Evolutionary conservation across 2,797 vertebrate species (phyloP), one percentile per base, ranked within the genome.

Genomic region (Sphenopsis melanotis): DNA sequence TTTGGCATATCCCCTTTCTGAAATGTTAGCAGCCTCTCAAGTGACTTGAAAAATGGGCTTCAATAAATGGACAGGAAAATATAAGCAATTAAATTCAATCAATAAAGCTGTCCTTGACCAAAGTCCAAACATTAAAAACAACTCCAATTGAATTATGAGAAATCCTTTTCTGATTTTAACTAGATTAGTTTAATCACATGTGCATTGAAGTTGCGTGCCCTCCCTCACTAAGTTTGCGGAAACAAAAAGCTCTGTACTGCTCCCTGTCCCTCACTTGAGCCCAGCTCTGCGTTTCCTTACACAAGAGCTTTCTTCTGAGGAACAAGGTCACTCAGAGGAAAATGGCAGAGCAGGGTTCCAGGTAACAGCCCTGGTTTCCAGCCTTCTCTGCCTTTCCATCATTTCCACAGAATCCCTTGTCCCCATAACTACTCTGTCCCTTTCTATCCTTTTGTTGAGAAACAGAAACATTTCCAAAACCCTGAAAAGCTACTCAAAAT

Each of bases 1-100:
- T 97, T 96, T 97, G 96, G 91, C 96, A 97, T 98, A 98, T 98
- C 97, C 96, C 91, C 96, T 98, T 98, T 98, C 98, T 97, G 97
- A 98, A 98, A 98, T 93, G 92, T 96, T 96, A 98, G 96, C 96
- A 96, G 96, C 94, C 97, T 98, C 97, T 98, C 96, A 95, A 97
- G 87, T 94, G 94, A 93, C 95, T 98, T 97, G 97, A 97, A 98
- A 97, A 97, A 97, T 93, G 96, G 96, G 95, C 96, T 96, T 97
- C 89, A 87, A 95, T 96, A 97, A 97, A 97, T 96, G 96, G 95
- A 96, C 97, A 97, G 96, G 97, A 97, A 98, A 98, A 98, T 97
- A 98, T 96, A 95, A 97, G 96, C 97, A 97, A 97, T 98, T 97
- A 97, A 96, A 97, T 95, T 94, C 92, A 96, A 97, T 98, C 97